A percentile compares a stretch with the other conserved stretches of the same genome.
phyloP scores from a whole-genome alignment of 1,140 invertebrate genomes.

The Cyrtorhinus lividipennis region DNA sequence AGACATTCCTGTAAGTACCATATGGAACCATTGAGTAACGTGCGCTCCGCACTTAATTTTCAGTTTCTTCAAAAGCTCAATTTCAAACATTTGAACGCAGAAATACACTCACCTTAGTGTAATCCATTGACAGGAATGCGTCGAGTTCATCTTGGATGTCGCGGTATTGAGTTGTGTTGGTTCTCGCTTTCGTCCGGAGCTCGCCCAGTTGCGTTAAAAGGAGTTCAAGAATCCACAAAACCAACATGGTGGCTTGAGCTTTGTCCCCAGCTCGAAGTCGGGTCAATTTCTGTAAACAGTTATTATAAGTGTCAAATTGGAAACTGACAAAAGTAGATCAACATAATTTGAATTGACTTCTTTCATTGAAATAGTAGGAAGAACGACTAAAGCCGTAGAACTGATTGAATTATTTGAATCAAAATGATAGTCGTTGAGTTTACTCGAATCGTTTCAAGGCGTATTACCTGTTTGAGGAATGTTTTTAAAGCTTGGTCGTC shows the following conservation, averaged over 20 bases:
- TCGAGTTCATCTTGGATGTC: slow-evolving; percentile 70
- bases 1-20: slow-evolving; percentile 47
- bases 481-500: slow-evolving; percentile 73
- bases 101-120: slow-evolving; percentile 39
- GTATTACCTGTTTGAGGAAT: slow-evolving; percentile 55
- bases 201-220: slow-evolving; percentile 73
- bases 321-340: too few species aligned
- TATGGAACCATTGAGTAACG: too few species aligned
- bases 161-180: slow-evolving; percentile 40
- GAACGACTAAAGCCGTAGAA: too few species aligned
- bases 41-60: slow-evolving; percentile 11
- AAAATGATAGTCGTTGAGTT: too few species aligned
- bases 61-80: not conserved
- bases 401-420: too few species aligned
- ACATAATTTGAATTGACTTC: slow-evolving; percentile 24
- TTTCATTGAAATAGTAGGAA: slow-evolving; percentile 27
- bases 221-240: slow-evolving; percentile 85
- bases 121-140: slow-evolving; percentile 41
- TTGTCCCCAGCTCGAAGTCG: slow-evolving; percentile 44
- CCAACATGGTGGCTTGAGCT: slow-evolving; percentile 78
- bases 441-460: not conserved
- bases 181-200: slow-evolving; percentile 42
- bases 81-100: too few species aligned
- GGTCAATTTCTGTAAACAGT: slow-evolving; percentile 35
- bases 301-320: too few species aligned